Conservation (phyloP, 2,888 invertebrate genomes). For the Pocota personata region DNA sequence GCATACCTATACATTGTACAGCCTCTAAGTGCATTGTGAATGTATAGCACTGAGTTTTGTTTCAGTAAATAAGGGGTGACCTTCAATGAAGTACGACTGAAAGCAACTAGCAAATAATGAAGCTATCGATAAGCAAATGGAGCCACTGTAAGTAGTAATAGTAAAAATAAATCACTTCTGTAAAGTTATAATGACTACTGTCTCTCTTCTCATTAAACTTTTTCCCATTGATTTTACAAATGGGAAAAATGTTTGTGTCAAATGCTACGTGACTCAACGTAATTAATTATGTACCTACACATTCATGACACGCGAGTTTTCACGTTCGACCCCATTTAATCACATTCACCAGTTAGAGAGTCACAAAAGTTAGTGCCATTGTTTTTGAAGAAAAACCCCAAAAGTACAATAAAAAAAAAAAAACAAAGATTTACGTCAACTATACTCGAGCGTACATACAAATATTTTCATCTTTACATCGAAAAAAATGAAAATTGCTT, state of each 20-base stretch:
- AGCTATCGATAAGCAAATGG: no score
- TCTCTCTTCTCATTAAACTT: background rate
- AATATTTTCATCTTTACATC: background rate
- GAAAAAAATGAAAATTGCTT: slow-evolving; percentile 2
- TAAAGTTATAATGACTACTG: background rate
- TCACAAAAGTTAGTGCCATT: background rate
- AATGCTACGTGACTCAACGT: slow-evolving; percentile 21
- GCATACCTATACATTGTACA: no score
- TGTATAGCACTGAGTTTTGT: no score
- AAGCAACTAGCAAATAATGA: no score
- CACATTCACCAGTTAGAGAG: background rate
- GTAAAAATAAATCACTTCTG: background rate
- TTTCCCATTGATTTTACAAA: slow-evolving; percentile 2
- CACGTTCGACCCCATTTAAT: slow-evolving; percentile 5
- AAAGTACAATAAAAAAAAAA: no score
- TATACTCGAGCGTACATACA: background rate
- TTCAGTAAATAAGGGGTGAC: no score
- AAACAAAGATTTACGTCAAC: background rate
- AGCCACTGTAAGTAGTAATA: no score
- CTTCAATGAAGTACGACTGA: no score
- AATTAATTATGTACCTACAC: background rate
- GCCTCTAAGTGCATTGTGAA: no score
- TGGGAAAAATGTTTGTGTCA: background rate
- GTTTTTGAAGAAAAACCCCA: background rate
- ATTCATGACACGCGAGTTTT: background rate